Base-by-base conservation (phyloP, 2,113 vertebrate species). In the Cromileptes altivelis region DNA sequence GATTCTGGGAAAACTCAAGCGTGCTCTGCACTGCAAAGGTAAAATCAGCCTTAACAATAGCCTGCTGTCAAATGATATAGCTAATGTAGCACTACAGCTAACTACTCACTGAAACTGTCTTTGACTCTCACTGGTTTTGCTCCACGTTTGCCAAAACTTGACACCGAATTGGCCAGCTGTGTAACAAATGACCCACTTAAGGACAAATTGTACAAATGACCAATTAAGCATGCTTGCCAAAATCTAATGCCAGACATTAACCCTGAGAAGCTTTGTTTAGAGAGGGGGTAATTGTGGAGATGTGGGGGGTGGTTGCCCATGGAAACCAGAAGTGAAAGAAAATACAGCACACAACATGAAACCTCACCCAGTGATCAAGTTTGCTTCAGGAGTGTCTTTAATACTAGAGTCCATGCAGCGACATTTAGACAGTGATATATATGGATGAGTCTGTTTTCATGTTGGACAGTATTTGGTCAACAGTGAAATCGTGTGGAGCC, bases 121-220 rank as follows among this genome's bases (percentile, higher is more conserved):
- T 14, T 13, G 4, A 27, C 10, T 49, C 25, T 50, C 11, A 4
- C 45, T 68, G 33, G 3, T 47, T 55, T 55, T 33, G 21, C 19
- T 33, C 55, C 42, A 37, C 27, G 21, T 55, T 55, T 52, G 3
- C 4, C 27, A 21, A 23, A 64, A 7, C 25, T 70, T 37, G 25
- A 33, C 19, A 56, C 4, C 6, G 0, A n/a, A 18, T 23, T 21
- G 10, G 6, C 17, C 33, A 45, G 37, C 49, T 47, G n/a, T 57
- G 21, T 56, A n/a, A 30, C 50, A 50, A 55, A 65, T 27, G 0
- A 49, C 40, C 27, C n/a, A 45, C 18, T n/a, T 55, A 58, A 21
- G 40, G 19, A 15, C 63, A n/a, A 53, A 75, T 30, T 69, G 62
- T 25, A 15, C 19, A 58, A 71, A 72, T 76, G 47, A 65, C 70